Conservation (phyloP, 2,888 invertebrate species). For the Spilosoma lubricipeda region DNA sequence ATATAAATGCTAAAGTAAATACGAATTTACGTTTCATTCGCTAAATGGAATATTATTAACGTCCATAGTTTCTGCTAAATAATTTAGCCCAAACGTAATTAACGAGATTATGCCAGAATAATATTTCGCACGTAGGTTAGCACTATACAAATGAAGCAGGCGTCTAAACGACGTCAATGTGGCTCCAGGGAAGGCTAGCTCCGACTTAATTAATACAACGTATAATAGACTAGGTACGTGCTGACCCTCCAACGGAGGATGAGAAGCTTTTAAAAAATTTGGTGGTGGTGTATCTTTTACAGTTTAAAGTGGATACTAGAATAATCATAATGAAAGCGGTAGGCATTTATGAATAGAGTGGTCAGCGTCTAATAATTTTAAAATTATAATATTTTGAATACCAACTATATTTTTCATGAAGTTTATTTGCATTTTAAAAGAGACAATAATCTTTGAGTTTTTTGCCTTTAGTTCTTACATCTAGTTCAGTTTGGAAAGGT, state of each 20-base stretch:
- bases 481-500: too few relatives aligned
- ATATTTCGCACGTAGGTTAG: conserved; percentile 17
- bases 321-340: not conserved
- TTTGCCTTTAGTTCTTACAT: too few relatives aligned
- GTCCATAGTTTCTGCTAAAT: conserved; percentile 8
- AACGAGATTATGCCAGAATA: conserved; percentile 20
- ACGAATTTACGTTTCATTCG: not conserved
- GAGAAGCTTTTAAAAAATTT: not conserved
- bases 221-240: conserved; percentile 46
- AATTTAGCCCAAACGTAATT: conserved; percentile 23
- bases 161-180: conserved; percentile 28
- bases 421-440: too few relatives aligned
- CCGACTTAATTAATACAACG: conserved; percentile 68
- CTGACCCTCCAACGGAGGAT: conserved; percentile 28
- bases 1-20: too few relatives aligned
- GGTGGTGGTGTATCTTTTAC: not conserved
- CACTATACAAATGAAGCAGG: conserved; percentile 29
- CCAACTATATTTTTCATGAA: too few relatives aligned
- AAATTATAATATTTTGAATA: too few relatives aligned
- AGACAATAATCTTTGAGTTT: too few relatives aligned
- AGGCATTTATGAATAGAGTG: not conserved
- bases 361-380: too few relatives aligned
- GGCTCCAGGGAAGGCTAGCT: conserved; percentile 44
- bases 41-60: not conserved
- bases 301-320: not conserved